Evolutionary conservation across 1,140 invertebrate species (phyloP).

Genomic region (Heliconius hewitsoni): DNA sequence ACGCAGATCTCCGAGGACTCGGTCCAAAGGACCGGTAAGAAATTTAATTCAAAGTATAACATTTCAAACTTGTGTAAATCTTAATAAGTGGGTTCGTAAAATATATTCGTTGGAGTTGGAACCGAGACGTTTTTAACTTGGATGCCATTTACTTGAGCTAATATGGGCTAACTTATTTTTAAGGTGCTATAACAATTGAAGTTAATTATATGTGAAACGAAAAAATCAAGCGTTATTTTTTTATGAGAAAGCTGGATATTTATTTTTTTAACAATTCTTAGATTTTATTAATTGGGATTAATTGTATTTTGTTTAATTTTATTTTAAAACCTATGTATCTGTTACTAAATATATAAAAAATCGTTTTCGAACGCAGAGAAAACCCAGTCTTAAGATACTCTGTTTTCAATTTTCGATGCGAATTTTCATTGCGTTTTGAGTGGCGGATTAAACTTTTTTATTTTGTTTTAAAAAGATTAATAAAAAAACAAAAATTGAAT

Average conservation of each 20-base stretch:
- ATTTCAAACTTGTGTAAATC: constrained; percentile 25
- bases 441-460: no score
- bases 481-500: no score
- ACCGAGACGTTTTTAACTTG: neutral
- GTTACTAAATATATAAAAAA: no score
- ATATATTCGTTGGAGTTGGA: constrained; percentile 9
- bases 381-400: no score
- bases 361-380: no score
- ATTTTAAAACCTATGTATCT: no score
- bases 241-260: neutral
- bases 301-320: no score
- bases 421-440: no score
- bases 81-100: constrained; percentile 20
- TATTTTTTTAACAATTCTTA: neutral
- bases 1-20: constrained; percentile 25
- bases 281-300: no score
- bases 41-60: constrained; percentile 34
- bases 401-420: no score
- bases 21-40: constrained; percentile 17
- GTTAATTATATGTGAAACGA: neutral
- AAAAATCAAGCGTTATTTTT: neutral
- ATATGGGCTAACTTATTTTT: constrained; percentile 10
- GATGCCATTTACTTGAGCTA: constrained; percentile 12
- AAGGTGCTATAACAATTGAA: constrained; percentile 10
- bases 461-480: no score